Evolutionary conservation across 2,888 invertebrate species (phyloP), one percentile per base, ranked within the genome.

Genomic region (Campaea margaritaria): DNA sequence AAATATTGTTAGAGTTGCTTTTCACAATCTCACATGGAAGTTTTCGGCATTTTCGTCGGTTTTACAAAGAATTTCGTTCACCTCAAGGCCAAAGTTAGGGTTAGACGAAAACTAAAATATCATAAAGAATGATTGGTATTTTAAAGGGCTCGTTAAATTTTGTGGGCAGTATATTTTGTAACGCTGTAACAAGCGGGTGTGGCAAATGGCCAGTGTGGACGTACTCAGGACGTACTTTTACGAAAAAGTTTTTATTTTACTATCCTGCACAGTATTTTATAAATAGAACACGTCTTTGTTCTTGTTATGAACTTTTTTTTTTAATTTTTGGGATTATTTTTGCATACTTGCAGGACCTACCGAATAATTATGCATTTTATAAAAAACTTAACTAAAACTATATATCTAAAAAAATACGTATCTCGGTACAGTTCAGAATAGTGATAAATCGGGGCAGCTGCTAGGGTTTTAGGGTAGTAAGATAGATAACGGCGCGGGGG

Each of bases 121-220:
- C 58, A 59, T 45, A 48, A 49, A 59, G 50, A 54, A 54, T 41
- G 53, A 60, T 49, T 27, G 50, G 49, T 46, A 46, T 50, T 59
- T 49, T 50, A 42, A 54, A 50, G 55, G 45, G 31, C 44, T 50
- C 56, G 44, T 62, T 62, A 62, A 57, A 62, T 62, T 61, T 65
- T 53, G 53, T 56, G 45, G 44, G 42, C 48, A 46, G 45, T 46
- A 56, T 59, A 58, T 66, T 60, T 48, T 34, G 56, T 65, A 46
- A 43, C 36, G 41, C n/a, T 34, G 48, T 56, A 68, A 65, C 62
- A 65, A 68, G 67, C 61, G 59, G 68, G 68, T 58, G 65, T 56
- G 64, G 60, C 36, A 51, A 67, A 61, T 58, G 47, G 62, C 52
- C 42, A 28, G n/a, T 36, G 31, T 42, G 50, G 38, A 11, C 46